Conservation (phyloP, 2,797 vertebrate genomes). For the Enteromius fasciolatus region DNA sequence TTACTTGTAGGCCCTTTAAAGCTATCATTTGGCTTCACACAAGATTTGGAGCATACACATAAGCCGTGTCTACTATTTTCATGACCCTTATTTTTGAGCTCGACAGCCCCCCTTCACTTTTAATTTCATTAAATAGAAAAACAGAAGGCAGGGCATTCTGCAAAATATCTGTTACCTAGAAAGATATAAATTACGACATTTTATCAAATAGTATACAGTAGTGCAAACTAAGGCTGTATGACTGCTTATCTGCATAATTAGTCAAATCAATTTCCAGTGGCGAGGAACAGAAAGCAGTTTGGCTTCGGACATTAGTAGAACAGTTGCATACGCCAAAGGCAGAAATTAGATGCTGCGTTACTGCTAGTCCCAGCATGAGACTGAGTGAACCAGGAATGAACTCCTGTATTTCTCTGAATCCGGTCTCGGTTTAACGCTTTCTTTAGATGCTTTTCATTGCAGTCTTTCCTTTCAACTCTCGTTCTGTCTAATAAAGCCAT, state of each 20-base stretch:
- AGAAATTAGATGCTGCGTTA: slow-evolving; percentile 16
- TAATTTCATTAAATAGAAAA: neutral
- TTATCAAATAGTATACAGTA: neutral
- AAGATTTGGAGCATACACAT: neutral
- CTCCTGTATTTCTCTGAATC: slow-evolving; percentile 20
- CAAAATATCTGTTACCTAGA: neutral
- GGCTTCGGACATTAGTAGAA: slow-evolving; percentile 9
- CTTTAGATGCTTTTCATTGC: neutral
- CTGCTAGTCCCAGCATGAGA: slow-evolving; percentile 34
- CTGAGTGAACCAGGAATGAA: slow-evolving; percentile 44
- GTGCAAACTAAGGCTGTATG: neutral
- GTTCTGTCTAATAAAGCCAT: slow-evolving; percentile 25
- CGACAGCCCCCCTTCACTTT: neutral
- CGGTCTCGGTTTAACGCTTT: neutral
- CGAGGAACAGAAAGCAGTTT: neutral
- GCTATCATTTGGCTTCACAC: neutral
- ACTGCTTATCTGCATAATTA: neutral
- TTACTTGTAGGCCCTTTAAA: no score
- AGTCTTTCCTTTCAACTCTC: neutral
- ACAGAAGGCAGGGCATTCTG: neutral
- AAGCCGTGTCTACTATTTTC: neutral
- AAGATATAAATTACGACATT: neutral
- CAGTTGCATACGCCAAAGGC: neutral
- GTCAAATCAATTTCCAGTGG: slow-evolving; percentile 11
- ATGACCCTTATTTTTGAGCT: neutral